Evolutionary conservation across 1,140 invertebrate genomes (phyloP).

Genomic region (Episyrphus balteatus): DNA sequence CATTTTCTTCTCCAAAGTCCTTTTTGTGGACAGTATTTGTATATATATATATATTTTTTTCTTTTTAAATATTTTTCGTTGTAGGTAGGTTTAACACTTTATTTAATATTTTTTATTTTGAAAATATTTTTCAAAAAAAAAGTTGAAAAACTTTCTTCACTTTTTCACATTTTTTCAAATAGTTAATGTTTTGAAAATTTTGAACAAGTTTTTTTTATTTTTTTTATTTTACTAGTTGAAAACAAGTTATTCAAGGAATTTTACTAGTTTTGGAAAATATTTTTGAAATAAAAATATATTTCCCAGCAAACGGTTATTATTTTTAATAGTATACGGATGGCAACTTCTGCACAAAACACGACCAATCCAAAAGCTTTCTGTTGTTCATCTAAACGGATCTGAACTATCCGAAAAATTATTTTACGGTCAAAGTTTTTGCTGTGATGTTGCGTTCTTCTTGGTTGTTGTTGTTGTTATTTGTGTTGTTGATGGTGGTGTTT

Average conservation of each 20-base stretch:
- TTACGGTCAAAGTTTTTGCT: constrained; percentile 27
- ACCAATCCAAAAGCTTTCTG: constrained; percentile 37
- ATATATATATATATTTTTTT: neutral
- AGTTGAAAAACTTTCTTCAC: too few species aligned
- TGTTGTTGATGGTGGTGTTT: neutral
- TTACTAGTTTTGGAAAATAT: too few species aligned
- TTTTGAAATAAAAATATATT: too few species aligned
- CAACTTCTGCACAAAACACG: constrained; percentile 15
- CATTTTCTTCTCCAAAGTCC: neutral
- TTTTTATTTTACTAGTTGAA: too few species aligned
- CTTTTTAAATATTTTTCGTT: constrained; percentile 10
- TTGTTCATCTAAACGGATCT: constrained; percentile 38
- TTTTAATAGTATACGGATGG: too few species aligned
- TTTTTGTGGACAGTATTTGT: neutral
- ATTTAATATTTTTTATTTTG: constrained; percentile 1
- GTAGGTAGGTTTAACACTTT: constrained; percentile 7
- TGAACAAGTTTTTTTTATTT: too few species aligned
- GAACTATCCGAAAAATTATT: constrained; percentile 35
- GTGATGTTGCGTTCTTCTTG: neutral
- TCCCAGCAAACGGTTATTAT: too few species aligned
- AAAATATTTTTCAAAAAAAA: too few species aligned
- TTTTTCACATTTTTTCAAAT: too few species aligned
- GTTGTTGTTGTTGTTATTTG: neutral
- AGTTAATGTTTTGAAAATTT: too few species aligned
- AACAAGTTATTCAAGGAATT: too few species aligned